A percentile compares a stretch with the other conserved stretches of the same genome.
phyloP scores from a whole-genome alignment of 2,797 vertebrate genomes.

The Tiaroga cobitis region DNA sequence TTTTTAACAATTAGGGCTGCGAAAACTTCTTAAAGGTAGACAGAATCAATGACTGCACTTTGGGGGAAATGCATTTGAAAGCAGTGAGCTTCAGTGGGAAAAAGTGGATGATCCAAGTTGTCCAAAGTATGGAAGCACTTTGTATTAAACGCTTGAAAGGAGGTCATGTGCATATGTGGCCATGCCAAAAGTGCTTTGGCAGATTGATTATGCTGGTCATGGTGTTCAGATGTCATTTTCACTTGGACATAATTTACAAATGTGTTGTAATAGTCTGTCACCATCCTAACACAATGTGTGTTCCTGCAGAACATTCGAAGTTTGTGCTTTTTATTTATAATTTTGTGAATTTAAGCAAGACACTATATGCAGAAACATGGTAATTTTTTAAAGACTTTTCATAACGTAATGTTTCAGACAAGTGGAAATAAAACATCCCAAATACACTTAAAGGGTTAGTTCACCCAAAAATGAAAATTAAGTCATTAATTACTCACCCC shows the following conservation, averaged over 20 bases:
- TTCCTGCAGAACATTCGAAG: background rate
- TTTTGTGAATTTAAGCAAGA: background rate
- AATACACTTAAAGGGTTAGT: too few species aligned
- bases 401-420: background rate
- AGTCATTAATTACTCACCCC: too few species aligned
- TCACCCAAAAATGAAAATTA: too few species aligned
- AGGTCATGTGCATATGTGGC: background rate
- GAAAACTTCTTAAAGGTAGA: background rate
- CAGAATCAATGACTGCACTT: background rate
- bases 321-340: background rate
- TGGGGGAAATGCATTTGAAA: background rate
- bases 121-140: background rate
- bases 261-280: background rate
- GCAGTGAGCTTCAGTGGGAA: background rate
- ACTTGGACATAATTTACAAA: background rate
- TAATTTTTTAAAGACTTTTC: background rate
- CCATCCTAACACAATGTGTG: background rate
- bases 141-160: background rate
- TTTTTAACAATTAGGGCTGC: background rate
- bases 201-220: background rate
- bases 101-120: background rate
- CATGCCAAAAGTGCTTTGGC: too few species aligned
- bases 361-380: background rate
- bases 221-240: background rate
- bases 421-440: background rate